Percentiles rank a stretch among this genome's conserved stretches.
phyloP scores from a whole-genome alignment of 1,140 invertebrate genomes.

The Philopotamus ludificatus region DNA sequence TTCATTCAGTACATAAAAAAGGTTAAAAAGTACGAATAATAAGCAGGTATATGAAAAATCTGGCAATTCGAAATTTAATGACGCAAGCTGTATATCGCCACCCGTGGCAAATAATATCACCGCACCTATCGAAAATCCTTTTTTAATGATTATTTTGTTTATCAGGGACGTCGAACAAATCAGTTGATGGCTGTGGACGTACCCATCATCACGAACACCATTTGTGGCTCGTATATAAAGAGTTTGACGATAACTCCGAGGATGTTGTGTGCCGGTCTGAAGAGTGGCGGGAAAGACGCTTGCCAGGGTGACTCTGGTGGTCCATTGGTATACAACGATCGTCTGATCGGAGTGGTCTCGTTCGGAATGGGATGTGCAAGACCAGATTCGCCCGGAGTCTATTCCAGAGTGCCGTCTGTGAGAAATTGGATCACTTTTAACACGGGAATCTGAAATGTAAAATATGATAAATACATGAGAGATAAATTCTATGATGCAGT shows the following conservation, averaged over 20 bases:
- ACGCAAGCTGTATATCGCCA: too few relatives aligned
- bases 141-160: too few relatives aligned
- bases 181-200: slow-evolving; percentile 44
- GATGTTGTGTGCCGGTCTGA: slow-evolving; percentile 63
- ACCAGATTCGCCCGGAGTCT: slow-evolving; percentile 60
- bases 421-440: slow-evolving; percentile 47
- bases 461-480: not conserved
- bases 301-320: slow-evolving; percentile 60
- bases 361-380: slow-evolving; percentile 62
- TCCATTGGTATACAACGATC: slow-evolving; percentile 46
- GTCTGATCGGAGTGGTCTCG: slow-evolving; percentile 59
- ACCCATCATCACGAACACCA: slow-evolving; percentile 43
- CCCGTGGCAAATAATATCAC: too few relatives aligned
- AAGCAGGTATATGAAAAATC: too few relatives aligned
- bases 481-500: not conserved
- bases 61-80: too few relatives aligned
- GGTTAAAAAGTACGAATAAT: too few relatives aligned
- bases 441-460: slow-evolving; percentile 28
- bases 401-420: slow-evolving; percentile 54
- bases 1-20: too few relatives aligned
- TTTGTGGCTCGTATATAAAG: slow-evolving; percentile 42
- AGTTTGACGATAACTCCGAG: slow-evolving; percentile 49
- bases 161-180: slow-evolving; percentile 48
- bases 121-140: too few relatives aligned
- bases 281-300: slow-evolving; percentile 59